Evolutionary conservation across 2,888 invertebrate genomes (phyloP), one percentile per base, ranked within the genome.

Genomic region (Drosophila histrio): DNA sequence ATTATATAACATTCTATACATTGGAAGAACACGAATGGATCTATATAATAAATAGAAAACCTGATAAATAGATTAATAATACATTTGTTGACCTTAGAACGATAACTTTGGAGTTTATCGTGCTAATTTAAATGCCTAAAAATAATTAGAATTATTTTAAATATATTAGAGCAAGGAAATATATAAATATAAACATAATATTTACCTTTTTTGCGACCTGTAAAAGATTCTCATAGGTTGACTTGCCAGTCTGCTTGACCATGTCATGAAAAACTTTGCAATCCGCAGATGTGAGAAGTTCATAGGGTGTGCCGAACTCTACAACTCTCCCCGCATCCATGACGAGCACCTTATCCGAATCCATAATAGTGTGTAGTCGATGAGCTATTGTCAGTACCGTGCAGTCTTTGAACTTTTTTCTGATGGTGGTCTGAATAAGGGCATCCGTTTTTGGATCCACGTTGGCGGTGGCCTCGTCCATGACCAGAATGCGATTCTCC

Each of bases 361-460:
- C 94, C 87, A 94, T 94, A 61, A 98, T 96, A 0, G 98, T 98
- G 87, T 97, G 95, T 22, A 98, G 92, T 22, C 98, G 93, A 92
- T 98, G 98, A 7, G 98, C 98, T 34, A 98, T 96, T 2, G 97
- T 98, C n/a, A 98, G 92, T n/a, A 98, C 97, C 0, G 97, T 97
- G 90, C 97, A 97, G 2, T 94, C 90, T 8, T 91, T 92, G 89
- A 97, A 97, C 91, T 96, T 96, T 47, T 93, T 92, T 47, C 96
- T 92, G 22, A 97, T 97, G 0, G 97, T 96, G 21, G 93, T 93
- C 89, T 97, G 97, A 87, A 97, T 97, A 11, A 97, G 92, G 2
- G 93, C 93, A 91, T 97, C 97, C 0, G 97, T 97, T 69, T 96
- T 96, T n/a, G 96, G 96, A 92, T 98, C 97, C 6, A 98, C 97